A percentile compares a stretch with the other conserved stretches of the same genome.
These are phyloP conservation scores for Bergia puertoricense DNA, from an alignment of 92 coral and sea anemone species.

Conservation along the genomic window DNA sequence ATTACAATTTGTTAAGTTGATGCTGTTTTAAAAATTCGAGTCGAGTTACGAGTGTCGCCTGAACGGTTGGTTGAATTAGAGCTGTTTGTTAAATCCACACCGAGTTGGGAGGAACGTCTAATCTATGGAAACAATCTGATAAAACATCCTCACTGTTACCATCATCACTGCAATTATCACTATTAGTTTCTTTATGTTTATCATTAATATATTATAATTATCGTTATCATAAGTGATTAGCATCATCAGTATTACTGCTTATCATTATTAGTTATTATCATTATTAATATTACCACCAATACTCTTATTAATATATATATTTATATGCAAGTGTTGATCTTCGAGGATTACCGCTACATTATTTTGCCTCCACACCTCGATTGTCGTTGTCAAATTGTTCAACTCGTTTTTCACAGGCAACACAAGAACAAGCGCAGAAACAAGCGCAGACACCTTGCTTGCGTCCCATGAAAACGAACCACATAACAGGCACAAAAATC, in stretches of 20 bases:
- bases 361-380: no score
- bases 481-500: no score
- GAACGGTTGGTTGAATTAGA: background rate
- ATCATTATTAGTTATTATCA: background rate
- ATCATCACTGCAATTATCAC: background rate
- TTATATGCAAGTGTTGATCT: no score
- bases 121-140: slow-evolving; percentile 1
- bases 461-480: no score
- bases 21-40: no score
- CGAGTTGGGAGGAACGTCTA: background rate
- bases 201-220: background rate
- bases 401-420: no score
- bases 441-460: no score
- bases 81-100: slow-evolving; percentile 5
- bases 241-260: background rate
- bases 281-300: background rate
- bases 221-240: background rate
- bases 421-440: no score
- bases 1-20: background rate
- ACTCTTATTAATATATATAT: no score
- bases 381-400: no score
- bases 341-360: no score
- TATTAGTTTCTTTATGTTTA: background rate
- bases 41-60: background rate
- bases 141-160: background rate